Conservation (phyloP, 2,888 invertebrate genomes). For the Gastrophysa polygoni region DNA sequence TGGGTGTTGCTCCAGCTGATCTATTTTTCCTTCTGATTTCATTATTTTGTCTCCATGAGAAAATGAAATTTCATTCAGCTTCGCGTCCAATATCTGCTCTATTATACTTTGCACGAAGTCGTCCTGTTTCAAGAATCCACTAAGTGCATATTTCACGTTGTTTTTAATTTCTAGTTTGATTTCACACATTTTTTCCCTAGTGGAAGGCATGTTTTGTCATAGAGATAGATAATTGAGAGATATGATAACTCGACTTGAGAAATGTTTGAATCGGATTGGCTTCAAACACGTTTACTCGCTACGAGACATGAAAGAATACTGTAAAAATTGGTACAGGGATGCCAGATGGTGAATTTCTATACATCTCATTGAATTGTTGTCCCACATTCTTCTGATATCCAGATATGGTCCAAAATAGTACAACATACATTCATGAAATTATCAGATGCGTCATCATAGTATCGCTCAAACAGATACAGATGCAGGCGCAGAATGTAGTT, state of each 20-base stretch:
- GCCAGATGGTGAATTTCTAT: too few relatives aligned
- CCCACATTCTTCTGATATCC: too few relatives aligned
- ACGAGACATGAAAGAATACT: too few relatives aligned
- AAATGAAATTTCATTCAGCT: background rate
- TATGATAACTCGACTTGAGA: conserved; percentile 3
- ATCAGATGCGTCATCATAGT: too few relatives aligned
- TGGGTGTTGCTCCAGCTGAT: conserved; percentile 1
- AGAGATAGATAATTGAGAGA: background rate
- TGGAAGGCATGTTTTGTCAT: conserved; percentile 5
- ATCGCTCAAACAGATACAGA: too few relatives aligned
- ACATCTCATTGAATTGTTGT: too few relatives aligned
- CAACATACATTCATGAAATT: too few relatives aligned
- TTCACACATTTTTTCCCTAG: conserved; percentile 10
- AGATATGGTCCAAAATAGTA: too few relatives aligned
- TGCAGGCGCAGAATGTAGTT: too few relatives aligned
- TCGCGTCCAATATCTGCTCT: conserved; percentile 1
- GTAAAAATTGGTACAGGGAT: too few relatives aligned
- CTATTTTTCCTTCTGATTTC: conserved; percentile 1
- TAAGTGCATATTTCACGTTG: conserved; percentile 3
- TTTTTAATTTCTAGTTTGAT: conserved; percentile 8
- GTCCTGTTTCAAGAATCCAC: conserved; percentile 10
- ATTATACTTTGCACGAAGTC: conserved; percentile 4
- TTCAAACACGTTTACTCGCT: conserved; percentile 8
- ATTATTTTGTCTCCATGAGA: conserved; percentile 6
- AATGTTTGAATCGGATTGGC: conserved; percentile 1